These are phyloP conservation scores for Dysidea cf. avara DNA, from an alignment of 37 sponge, comb jelly and placozoan genomes.

Conservation along the genomic window DNA sequence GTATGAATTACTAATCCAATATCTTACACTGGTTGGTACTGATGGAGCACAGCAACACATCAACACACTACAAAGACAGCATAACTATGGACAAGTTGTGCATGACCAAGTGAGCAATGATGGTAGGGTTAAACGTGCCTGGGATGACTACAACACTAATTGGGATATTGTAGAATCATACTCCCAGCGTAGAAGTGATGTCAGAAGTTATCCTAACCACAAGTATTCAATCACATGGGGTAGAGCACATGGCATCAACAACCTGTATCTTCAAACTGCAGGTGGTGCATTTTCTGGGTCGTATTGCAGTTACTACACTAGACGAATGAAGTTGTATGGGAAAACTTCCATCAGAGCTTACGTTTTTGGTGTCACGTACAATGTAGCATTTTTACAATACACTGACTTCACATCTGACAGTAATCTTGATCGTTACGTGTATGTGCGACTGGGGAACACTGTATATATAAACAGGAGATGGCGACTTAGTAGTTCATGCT, in stretches of 20 bases:
- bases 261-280: constrained; percentile 26
- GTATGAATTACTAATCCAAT: constrained; percentile 10
- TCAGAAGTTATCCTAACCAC: constrained; percentile 35
- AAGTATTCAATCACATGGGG: constrained; percentile 52
- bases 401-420: too few relatives aligned
- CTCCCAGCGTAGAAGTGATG: constrained; percentile 27
- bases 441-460: too few relatives aligned
- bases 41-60: not conserved
- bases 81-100: not conserved
- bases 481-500: too few relatives aligned
- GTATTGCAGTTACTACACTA: too few relatives aligned
- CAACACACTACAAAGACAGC: not conserved
- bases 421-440: too few relatives aligned
- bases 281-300: constrained; percentile 51
- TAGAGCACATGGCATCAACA: constrained; percentile 43
- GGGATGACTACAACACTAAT: not conserved
- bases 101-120: not conserved
- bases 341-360: too few relatives aligned
- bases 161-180: constrained; percentile 42
- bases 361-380: too few relatives aligned
- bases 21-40: constrained; percentile 10
- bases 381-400: too few relatives aligned
- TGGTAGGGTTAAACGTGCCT: not conserved
- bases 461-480: too few relatives aligned
- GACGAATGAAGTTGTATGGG: too few relatives aligned